Evolutionary conservation across 1,140 invertebrate species (phyloP), one percentile per base, ranked within the genome.

Genomic region (Cydia pomonella): DNA sequence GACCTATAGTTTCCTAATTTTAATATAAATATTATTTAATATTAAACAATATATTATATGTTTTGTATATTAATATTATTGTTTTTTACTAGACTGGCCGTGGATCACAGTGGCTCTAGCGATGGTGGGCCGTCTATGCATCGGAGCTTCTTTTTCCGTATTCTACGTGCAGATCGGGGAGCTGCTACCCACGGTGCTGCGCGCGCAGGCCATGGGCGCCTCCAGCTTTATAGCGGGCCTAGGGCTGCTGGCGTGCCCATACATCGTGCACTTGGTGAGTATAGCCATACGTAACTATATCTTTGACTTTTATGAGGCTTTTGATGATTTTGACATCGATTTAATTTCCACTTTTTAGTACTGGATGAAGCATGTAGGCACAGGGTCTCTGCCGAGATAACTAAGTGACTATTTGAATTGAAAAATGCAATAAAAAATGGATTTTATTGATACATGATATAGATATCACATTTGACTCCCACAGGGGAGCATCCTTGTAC

Each of bases 111-210:
- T 96, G 4, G 90, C 93, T 0, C 83, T 96, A 73, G 95, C 95
- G 13, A 96, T 96, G 95, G 86, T 95, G 47, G 95, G 95, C 0
- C 94, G 95, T 80, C 94, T 96, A 41, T 95, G 94, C 23, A 94
- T 95, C 29, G 95, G 95, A 6, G 94, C 95, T 4, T 95, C 95
- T 0, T 96, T 96, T 78, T 95, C 95, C 4, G 94, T 96, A 0
- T 95, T 96, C 90, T 95, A 95, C 80, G 95, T 96, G 2, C 94
- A 95, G 79, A 95, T 95, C 0, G 95, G 95, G 0, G 95, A 96
- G 81, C 79, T 96, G 3, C 90, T 96, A 74, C 95, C 95, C 0
- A 96, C 95, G 0, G 95, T 95, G 7, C 86, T 96, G 59, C 89
- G 95, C 23, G 94, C 95, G 0, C 95, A 96, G 79, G 95, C 95